A percentile compares a stretch with the other conserved stretches of the same genome.
Evolutionary conservation across 2,113 vertebrate genomes (phyloP).

Genomic region (Anarrhichthys ocellatus): DNA sequence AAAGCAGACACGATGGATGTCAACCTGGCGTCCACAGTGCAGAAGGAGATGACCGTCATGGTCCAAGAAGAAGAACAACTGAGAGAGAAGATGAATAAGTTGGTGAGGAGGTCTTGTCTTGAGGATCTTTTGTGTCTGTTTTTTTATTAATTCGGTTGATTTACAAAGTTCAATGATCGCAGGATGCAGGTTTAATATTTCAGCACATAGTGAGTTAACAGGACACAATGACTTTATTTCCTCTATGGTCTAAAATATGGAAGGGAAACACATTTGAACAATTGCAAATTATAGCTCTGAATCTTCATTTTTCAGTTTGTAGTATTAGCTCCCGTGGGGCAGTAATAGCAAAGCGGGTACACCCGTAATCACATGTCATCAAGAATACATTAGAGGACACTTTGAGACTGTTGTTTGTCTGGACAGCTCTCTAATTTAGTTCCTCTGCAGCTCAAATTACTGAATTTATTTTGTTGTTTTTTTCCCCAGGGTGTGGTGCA

Average conservation of each 20-base stretch:
- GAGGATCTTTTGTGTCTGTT: background rate
- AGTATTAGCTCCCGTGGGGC: background rate
- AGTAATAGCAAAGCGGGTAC: background rate
- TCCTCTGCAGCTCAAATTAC: slow-evolving; percentile 35
- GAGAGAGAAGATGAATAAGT: slow-evolving; percentile 85
- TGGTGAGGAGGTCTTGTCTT: slow-evolving; percentile 84
- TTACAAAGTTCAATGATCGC: background rate
- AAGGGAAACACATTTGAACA: background rate
- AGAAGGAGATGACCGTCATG: slow-evolving; percentile 92
- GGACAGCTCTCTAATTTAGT: slow-evolving; percentile 39
- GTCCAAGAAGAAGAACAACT: slow-evolving; percentile 88
- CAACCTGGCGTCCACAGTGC: slow-evolving; percentile 89
- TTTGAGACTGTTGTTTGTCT: background rate
- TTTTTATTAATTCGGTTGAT: background rate
- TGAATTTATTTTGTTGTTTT: slow-evolving; percentile 4
- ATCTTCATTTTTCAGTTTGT: background rate
- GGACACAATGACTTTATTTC: background rate
- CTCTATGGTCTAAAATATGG: background rate
- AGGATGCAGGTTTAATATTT: background rate
- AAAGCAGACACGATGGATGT: slow-evolving; percentile 90
- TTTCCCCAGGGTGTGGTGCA: slow-evolving; percentile 89
- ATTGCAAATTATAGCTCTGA: background rate
- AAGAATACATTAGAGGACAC: background rate
- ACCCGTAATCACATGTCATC: background rate
- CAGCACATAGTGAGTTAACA: background rate